Evolutionary conservation across 1,140 invertebrate species (phyloP), one percentile per base, ranked within the genome.

Genomic region (Apocrypta bakeri): DNA sequence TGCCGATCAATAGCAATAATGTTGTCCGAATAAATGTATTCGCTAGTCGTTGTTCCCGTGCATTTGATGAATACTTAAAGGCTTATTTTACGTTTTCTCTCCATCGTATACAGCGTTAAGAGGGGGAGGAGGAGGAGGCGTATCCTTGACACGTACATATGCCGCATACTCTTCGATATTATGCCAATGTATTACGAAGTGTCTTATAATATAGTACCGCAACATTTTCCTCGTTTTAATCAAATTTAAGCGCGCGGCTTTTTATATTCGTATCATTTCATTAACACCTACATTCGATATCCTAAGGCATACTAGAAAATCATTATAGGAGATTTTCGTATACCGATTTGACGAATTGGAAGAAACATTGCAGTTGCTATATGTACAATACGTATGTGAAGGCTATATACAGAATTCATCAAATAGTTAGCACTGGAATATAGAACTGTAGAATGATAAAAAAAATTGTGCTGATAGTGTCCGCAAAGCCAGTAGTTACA

Each of bases 71-170:
- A 56, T 56, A 56, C n/a, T 56, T 56, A 56, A n/a, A 21, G 2
- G 14, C 11, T 17, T 0, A 56, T 56, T 17, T 1, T 7, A 17
- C 1, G 12, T 37, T 17, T 17, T 48, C 42, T 37, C 48, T n/a
- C 48, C 4, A 56, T 21, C 3, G 14, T 56, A 7, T 17, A 21
- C 0, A 4, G 17, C 17, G 6, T 21, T 6, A 56, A 7, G 48
- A 3, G 17, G 7, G 48, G 3, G 48, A 56, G 48, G 48, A 31
- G 69, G 69, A 72, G 37, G n/a, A n/a, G n/a, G n/a, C n/a, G 29
- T 72, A 72, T 72, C 69, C 33, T 66, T 66, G 64, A 66, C 64
- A 66, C 64, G 48, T 56, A 56, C 17, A 37, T 37, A 37, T 37
- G 9, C n/a, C n/a, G n/a, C 33, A 37, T 37, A 37, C 33, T 37